Base-by-base conservation (phyloP, 2,888 invertebrate species). In the Hecatera dysodea region DNA sequence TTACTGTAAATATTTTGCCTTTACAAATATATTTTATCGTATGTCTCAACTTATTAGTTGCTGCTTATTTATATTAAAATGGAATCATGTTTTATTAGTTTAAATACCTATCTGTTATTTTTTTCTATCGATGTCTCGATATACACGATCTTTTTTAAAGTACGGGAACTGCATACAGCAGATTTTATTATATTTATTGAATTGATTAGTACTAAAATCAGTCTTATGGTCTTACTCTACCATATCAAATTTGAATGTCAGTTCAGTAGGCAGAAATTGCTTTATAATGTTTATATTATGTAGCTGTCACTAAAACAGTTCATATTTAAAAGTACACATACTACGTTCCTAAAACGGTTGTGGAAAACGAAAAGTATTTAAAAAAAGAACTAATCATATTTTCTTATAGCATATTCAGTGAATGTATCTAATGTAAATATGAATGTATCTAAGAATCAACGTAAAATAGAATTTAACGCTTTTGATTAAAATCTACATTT, bases 301-400 rank as follows among this genome's bases (percentile, higher is more conserved):
- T 24, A 42, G 11, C 17, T 19, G 46, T 39, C 29, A 52, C 29
- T 39, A 67, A 46, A 39, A 52, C 22, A 50, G n/a, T 17, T 29
- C 19, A 46, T 12, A n/a, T 6, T n/a, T n/a, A 68, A 56, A 57
- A 52, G n/a, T n/a, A n/a, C n/a, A n/a, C n/a, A 48, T 33, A 62
- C 17, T 65, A 53, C 69, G 81, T 81, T 81, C 79, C 72, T 80
- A 72, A 55, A 61, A 62, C 44, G 82, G 74, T 81, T 80, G 77
- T 77, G 81, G 70, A 64, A 68, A 50, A 53, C n/a, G 24, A 64
- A 50, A 64, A 65, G 46, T 64, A 46, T 75, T 65, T 64, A 67
- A 22, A 72, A n/a, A 24, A 64, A 55, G 59, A 60, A 66, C 42
- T 5, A 15, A 62, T 48, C 53, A 63, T 78, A 78, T 78, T 72